Base-by-base conservation (phyloP, 1,140 invertebrate species). In the Drosophila malerkotliana region DNA sequence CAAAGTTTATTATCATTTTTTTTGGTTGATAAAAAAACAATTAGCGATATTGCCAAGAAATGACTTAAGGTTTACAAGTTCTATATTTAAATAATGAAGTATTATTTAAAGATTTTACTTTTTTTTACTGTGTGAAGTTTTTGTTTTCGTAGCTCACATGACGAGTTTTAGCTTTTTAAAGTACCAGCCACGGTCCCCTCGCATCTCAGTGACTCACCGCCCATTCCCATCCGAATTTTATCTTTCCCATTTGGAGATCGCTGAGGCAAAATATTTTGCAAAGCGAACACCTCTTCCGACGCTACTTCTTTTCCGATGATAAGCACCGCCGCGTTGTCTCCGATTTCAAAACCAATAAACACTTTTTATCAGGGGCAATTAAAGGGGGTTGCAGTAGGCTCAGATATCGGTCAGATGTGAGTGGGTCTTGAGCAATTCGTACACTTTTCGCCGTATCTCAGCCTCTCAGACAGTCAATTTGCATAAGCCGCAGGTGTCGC, bases 111-210 rank as follows among this genome's bases (percentile, higher is more conserved):
- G 8, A 37, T 15, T 15, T 44, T 7, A 15, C 14, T 3, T 8
- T 32, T 61, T 48, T 28, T 68, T 8, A 28, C 48, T 12, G 4
- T 2, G 14, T 57, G 26, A 26, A 69, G 66, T 56, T 57, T 48
- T 63, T 79, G 41, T 76, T 69, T 67, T 75, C 32, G 28, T 45
- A 48, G 62, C 82, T 87, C 83, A 88, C 78, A 87, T 88, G 82
- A 87, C 82, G 75, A 62, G 79, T 79, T 82, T 82, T 63, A 71
- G 77, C 67, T 77, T 76, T 81, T 82, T 76, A 51, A 57, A 74
- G 44, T 53, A 58, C 54, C 28, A 37, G 32, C 26, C 56, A 30
- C 57, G 26, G 49, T 52, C 41, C 37, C 56, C 44, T 48, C 72
- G 63, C 75, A 49, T 72, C 32, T 71, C 41, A 53, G 58, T 84